These are phyloP conservation scores for Drosophila antonietae DNA, from an alignment of 2,888 invertebrate species.

Conservation along the genomic window DNA sequence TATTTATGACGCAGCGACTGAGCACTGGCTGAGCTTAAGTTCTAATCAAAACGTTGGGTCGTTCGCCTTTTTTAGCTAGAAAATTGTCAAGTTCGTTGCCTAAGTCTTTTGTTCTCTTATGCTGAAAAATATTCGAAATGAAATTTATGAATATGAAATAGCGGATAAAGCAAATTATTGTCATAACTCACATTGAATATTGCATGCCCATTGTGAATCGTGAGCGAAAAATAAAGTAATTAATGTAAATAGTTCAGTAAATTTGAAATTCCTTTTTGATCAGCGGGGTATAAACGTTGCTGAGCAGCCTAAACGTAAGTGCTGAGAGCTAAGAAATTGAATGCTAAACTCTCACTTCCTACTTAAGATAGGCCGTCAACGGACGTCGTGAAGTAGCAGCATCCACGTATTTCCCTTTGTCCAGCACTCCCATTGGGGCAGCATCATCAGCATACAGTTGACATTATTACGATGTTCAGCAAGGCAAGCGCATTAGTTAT, in stretches of 20 bases:
- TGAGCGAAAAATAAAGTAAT: not conserved
- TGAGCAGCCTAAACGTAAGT: not conserved
- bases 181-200: constrained; percentile 2
- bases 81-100: constrained; percentile 69
- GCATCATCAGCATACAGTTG: constrained; percentile 48
- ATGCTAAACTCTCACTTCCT: constrained; percentile 54
- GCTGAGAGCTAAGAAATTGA: constrained; percentile 9
- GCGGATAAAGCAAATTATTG: not conserved
- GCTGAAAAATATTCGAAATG: not conserved
- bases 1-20: constrained; percentile 72
- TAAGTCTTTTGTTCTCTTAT: constrained; percentile 62
- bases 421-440: constrained; percentile 41
- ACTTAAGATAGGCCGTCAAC: constrained; percentile 34
- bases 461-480: constrained; percentile 70
- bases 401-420: constrained; percentile 15
- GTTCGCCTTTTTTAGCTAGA: constrained; percentile 61
- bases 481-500: constrained; percentile 60
- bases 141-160: not conserved
- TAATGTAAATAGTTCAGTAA: not conserved
- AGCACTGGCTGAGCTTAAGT: constrained; percentile 53
- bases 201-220: not conserved
- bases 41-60: constrained; percentile 53
- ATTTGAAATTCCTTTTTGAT: not conserved
- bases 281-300: not conserved
- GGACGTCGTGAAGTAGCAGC: constrained; percentile 24